Conservation (phyloP, 2,888 invertebrate genomes). For the Amphipoea lucens region DNA sequence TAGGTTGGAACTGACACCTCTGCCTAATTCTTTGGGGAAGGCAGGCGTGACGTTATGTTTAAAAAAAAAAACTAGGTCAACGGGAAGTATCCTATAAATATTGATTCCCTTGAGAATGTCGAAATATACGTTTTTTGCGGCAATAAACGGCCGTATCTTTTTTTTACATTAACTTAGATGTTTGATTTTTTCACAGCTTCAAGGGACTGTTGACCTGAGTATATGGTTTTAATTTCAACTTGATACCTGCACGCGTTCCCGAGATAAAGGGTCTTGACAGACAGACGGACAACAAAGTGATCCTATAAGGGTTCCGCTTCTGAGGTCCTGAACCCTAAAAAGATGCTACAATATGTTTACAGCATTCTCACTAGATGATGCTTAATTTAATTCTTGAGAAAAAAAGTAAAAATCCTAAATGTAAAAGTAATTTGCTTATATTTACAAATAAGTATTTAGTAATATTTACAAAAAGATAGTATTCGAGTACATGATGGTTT, state of each 20-base stretch:
- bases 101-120: too few relatives aligned
- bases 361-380: conserved; percentile 3
- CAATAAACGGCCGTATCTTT: too few relatives aligned
- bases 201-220: too few relatives aligned
- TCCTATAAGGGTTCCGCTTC: too few relatives aligned
- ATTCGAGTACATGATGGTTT: conserved; percentile 57
- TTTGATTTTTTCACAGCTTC: too few relatives aligned
- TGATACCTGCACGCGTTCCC: too few relatives aligned
- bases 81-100: too few relatives aligned
- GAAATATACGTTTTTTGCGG: too few relatives aligned
- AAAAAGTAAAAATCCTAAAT: conserved; percentile 40
- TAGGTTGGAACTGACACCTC: background rate
- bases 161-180: too few relatives aligned
- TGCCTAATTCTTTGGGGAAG: background rate
- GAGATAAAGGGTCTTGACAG: too few relatives aligned
- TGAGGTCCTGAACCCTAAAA: background rate
- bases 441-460: conserved; percentile 42
- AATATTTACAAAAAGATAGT: conserved; percentile 54
- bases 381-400: background rate
- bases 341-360: background rate
- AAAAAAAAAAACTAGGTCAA: background rate
- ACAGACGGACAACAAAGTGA: too few relatives aligned
- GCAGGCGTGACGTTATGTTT: background rate
- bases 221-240: too few relatives aligned
- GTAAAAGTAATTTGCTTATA: conserved; percentile 39